A percentile compares a stretch with the other conserved stretches of the same genome.
These are phyloP conservation scores for Addax nasomaculatus DNA, from an alignment of 2,113 vertebrate species.

Conservation along the genomic window DNA sequence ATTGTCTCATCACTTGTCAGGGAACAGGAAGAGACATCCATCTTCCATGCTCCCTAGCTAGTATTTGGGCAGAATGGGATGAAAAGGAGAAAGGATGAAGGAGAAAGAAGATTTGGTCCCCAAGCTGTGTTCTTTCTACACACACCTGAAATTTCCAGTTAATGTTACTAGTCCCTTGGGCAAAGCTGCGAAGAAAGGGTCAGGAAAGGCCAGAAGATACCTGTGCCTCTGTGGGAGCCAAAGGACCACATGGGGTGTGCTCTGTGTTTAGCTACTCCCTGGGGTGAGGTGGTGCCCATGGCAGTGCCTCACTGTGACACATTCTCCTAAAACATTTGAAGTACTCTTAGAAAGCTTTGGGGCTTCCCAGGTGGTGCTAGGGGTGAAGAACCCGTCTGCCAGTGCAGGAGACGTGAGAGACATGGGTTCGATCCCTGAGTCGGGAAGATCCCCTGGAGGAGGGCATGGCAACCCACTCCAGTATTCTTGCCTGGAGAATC, in stretches of 20 bases:
- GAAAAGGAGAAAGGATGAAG: too few species aligned
- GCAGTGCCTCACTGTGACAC: neutral
- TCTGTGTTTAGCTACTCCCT: neutral
- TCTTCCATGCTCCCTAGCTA: too few species aligned
- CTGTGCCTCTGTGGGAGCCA: too few species aligned
- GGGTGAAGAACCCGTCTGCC: neutral
- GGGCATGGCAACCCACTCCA: neutral
- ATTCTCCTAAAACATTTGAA: neutral
- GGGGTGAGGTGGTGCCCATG: neutral
- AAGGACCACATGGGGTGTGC: neutral
- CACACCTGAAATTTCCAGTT: neutral
- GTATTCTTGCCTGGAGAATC: neutral
- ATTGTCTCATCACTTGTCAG: neutral
- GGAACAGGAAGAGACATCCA: neutral
- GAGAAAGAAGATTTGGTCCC: neutral
- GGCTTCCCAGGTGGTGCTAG: neutral
- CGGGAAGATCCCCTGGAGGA: neutral
- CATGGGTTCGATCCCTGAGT: neutral
- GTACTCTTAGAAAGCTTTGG: neutral
- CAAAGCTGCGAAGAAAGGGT: neutral
- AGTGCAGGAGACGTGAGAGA: neutral
- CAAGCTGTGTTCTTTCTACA: neutral
- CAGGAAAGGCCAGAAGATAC: neutral
- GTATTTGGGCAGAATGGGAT: neutral
- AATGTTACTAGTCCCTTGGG: neutral